Evolutionary conservation across 2,113 vertebrate species (phyloP).

Genomic region (Nettapus auritus): DNA sequence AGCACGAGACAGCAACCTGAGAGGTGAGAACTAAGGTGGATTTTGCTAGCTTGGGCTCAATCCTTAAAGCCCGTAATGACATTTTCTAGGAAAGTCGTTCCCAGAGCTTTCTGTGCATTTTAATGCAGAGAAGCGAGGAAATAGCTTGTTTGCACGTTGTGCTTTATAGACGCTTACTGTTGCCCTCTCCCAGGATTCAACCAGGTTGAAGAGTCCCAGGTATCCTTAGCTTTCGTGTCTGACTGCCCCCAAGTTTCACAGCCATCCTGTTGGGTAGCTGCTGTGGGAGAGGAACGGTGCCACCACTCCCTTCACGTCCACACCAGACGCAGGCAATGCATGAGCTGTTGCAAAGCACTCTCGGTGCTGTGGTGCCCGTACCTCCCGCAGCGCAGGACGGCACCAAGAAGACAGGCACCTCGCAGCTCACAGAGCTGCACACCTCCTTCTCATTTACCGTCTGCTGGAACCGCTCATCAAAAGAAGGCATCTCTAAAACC

Average conservation of each 20-base stretch:
- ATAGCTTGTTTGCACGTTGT: not conserved
- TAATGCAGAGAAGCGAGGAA: not conserved
- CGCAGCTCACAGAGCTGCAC: not conserved
- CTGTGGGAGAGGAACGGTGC: not conserved
- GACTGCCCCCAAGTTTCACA: not conserved
- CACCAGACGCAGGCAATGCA: not conserved
- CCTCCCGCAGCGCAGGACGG: rapidly evolving
- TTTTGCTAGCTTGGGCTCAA: not conserved
- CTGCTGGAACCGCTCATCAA: not conserved
- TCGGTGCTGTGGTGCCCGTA: too few relatives aligned
- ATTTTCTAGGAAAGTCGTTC: not conserved
- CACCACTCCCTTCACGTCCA: not conserved
- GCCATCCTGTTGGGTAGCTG: rapidly evolving
- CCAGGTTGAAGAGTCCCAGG: not conserved
- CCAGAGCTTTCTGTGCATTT: not conserved
- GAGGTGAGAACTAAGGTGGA: not conserved
- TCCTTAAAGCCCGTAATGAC: not conserved
- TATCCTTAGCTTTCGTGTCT: not conserved
- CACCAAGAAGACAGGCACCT: not conserved
- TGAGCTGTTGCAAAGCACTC: not conserved
- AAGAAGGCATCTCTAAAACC: not conserved
- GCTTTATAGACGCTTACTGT: not conserved
- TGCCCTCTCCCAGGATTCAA: not conserved
- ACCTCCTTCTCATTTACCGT: not conserved
- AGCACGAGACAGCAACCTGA: not conserved